These are phyloP conservation scores for Leptinotarsa peninsularis DNA, from an alignment of 2,888 invertebrate species.

Conservation along the genomic window DNA sequence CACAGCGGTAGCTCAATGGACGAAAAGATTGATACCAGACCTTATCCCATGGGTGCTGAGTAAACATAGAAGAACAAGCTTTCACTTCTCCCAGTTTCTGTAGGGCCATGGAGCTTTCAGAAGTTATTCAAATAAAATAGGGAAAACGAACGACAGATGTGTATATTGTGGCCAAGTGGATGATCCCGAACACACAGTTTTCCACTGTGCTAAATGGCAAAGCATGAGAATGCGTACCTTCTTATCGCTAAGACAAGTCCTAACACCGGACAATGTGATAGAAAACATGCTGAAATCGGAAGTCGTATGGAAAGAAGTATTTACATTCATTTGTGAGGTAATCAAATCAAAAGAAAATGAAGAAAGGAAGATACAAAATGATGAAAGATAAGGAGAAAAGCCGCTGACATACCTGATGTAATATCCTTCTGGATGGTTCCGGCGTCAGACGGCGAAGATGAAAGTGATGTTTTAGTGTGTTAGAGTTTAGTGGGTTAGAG, in stretches of 20 bases:
- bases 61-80: not conserved
- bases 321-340: not conserved
- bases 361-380: not conserved
- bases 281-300: not conserved
- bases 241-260: not conserved
- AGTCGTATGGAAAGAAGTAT: not conserved
- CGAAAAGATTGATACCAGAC: not conserved
- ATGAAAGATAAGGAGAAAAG: not conserved
- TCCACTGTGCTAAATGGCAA: slow-evolving; percentile 27
- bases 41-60: not conserved
- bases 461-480: not conserved
- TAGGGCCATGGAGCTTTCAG: not conserved
- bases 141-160: slow-evolving; percentile 26
- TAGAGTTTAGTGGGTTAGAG: not conserved
- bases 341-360: not conserved
- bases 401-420: not conserved
- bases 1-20: not conserved
- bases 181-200: slow-evolving; percentile 30
- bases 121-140: slow-evolving; percentile 27
- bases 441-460: not conserved
- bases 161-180: slow-evolving; percentile 26
- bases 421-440: not conserved
- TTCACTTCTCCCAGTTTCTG: not conserved
- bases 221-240: not conserved
- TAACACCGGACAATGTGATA: not conserved